Percentiles rank a stretch among this genome's conserved stretches.
Evolutionary conservation across 2,797 vertebrate species (phyloP).

Genomic region (Microctenopoma lineatum): DNA sequence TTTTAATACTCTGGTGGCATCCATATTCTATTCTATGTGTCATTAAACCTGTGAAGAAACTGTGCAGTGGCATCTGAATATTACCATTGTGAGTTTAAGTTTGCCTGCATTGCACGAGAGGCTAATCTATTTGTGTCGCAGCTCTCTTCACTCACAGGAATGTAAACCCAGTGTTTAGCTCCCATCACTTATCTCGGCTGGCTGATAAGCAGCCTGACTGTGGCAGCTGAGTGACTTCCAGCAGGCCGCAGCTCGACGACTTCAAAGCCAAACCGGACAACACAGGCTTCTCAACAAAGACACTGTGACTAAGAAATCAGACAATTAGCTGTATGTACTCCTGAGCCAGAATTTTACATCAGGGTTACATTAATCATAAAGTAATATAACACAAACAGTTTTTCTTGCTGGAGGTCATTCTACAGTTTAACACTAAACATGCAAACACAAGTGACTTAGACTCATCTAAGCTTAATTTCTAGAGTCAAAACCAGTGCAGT

Average conservation of each 20-base stretch:
- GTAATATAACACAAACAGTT: too few species aligned
- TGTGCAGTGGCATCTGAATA: background rate
- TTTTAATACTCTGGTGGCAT: background rate
- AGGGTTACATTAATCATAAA: too few species aligned
- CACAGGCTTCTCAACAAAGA: too few species aligned
- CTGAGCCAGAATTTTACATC: too few species aligned
- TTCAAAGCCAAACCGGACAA: too few species aligned
- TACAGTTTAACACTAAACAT: background rate
- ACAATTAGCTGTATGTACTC: too few species aligned
- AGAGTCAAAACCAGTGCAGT: background rate
- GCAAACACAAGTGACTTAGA: background rate
- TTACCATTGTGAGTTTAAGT: background rate
- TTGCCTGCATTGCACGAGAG: background rate
- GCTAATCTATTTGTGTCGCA: conserved; percentile 6
- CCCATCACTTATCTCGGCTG: conserved; percentile 35
- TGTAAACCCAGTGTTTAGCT: conserved; percentile 22
- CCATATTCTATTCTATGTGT: background rate
- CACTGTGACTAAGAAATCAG: too few species aligned
- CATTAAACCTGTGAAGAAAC: background rate
- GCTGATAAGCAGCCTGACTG: conserved; percentile 18
- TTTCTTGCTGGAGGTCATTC: background rate
- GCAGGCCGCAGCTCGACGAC: background rate
- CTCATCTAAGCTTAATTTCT: conserved; percentile 1
- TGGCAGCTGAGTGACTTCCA: conserved; percentile 10
- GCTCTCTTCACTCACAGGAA: conserved; percentile 25